Percentiles rank a stretch among this genome's conserved stretches.
Conservation (phyloP, 2,797 vertebrate species). For the Macropus fuliginosus region DNA sequence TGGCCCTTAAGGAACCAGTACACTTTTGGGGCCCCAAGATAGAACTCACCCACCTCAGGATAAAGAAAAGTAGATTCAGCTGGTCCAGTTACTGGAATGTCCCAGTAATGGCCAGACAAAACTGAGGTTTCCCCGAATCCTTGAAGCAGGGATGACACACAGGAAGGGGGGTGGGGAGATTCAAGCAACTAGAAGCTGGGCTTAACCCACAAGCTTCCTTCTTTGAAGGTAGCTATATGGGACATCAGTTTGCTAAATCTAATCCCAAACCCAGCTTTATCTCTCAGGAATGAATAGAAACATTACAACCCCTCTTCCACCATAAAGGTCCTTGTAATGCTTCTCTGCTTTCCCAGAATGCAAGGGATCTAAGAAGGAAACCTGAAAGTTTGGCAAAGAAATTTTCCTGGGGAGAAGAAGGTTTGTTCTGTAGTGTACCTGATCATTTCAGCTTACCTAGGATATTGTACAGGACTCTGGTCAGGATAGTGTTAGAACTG, state of each 20-base stretch:
- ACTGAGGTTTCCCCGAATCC: not conserved
- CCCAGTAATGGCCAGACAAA: not conserved
- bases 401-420: not conserved
- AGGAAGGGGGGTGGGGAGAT: not conserved
- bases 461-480: not conserved
- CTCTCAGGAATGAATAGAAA: not conserved
- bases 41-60: not conserved
- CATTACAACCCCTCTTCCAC: not conserved
- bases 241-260: not conserved
- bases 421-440: not conserved
- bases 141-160: not conserved
- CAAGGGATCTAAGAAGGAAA: not conserved
- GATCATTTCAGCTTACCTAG: constrained; percentile 8
- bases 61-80: not conserved
- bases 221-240: not conserved
- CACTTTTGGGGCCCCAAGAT: not conserved
- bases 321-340: not conserved
- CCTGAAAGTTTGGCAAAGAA: not conserved
- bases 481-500: not conserved
- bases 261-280: not conserved
- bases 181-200: not conserved
- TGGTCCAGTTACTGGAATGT: not conserved
- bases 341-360: not conserved
- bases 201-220: not conserved
- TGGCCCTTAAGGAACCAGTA: not conserved